Evolutionary conservation across 2,888 invertebrate species (phyloP).

Genomic region (Nomada goodeniana): DNA sequence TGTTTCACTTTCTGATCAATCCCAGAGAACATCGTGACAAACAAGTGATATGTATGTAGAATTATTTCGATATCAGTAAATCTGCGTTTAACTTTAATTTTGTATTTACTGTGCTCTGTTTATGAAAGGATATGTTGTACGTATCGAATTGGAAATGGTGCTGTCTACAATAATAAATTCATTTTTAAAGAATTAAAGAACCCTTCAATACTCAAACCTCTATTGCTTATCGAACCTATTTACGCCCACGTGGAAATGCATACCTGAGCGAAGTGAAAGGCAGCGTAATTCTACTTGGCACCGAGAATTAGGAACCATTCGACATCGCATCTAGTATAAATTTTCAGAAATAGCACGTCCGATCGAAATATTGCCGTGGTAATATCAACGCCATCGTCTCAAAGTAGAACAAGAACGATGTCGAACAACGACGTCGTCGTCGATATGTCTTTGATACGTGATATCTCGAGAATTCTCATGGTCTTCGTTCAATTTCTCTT

Average conservation of each 20-base stretch:
- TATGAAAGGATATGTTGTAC: not conserved
- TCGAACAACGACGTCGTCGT: not conserved
- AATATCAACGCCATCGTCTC: conserved; percentile 4
- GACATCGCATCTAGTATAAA: not conserved
- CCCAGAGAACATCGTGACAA: not conserved
- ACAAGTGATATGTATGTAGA: no score
- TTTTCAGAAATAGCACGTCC: conserved; percentile 3
- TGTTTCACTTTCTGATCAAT: not conserved
- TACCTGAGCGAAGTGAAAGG: not conserved
- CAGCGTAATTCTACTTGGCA: not conserved
- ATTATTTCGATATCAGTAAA: no score
- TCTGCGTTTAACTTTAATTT: not conserved
- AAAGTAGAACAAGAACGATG: not conserved
- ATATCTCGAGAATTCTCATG: not conserved
- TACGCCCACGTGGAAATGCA: conserved; percentile 1
- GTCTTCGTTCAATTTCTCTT: not conserved
- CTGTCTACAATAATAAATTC: not conserved
- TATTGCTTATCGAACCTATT: not conserved
- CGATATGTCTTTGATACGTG: conserved; percentile 8
- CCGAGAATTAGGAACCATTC: conserved; percentile 12
- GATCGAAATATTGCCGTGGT: conserved; percentile 15
- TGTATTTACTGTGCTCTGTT: not conserved
- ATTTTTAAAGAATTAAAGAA: not conserved
- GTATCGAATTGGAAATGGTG: no score
- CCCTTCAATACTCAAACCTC: not conserved